phyloP scores from a whole-genome alignment of 2,888 invertebrate genomes.

The Lycia hirtaria region DNA sequence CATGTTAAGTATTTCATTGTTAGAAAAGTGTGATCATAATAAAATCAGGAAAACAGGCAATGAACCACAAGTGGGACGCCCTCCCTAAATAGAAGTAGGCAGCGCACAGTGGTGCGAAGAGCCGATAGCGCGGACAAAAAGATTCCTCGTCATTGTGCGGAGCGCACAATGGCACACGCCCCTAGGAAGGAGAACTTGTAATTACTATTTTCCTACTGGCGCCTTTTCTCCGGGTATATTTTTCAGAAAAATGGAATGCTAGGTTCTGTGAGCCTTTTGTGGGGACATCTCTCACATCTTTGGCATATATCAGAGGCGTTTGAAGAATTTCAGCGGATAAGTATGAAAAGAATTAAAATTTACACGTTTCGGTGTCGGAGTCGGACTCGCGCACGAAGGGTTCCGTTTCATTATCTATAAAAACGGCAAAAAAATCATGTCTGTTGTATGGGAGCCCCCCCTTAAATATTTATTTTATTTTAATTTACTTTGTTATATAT shows the following conservation, averaged over 20 bases:
- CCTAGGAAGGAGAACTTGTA: constrained; percentile 77
- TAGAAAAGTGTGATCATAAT: neutral
- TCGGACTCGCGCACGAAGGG: no score
- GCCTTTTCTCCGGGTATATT: constrained; percentile 77
- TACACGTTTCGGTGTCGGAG: no score
- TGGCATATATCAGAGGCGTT: constrained; percentile 46
- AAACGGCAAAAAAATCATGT: no score
- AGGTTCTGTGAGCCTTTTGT: constrained; percentile 56
- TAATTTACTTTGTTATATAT: no score
- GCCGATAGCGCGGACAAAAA: constrained; percentile 83
- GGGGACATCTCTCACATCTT: constrained; percentile 61
- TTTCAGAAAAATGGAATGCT: constrained; percentile 77
- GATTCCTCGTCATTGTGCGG: constrained; percentile 80
- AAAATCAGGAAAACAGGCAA: constrained; percentile 53
- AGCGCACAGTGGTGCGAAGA: constrained; percentile 76
- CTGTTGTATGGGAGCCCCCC: no score
- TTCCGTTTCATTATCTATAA: no score
- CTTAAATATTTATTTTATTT: no score
- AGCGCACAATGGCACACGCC: constrained; percentile 70
- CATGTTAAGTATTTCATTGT: no score
- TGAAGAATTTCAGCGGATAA: constrained; percentile 13
- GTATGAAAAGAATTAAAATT: neutral
- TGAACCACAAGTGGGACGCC: constrained; percentile 51
- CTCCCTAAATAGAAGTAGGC: constrained; percentile 57
- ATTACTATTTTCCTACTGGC: constrained; percentile 82